phyloP scores from a whole-genome alignment of 1,140 invertebrate genomes.

The Heliconius hewitsoni region DNA sequence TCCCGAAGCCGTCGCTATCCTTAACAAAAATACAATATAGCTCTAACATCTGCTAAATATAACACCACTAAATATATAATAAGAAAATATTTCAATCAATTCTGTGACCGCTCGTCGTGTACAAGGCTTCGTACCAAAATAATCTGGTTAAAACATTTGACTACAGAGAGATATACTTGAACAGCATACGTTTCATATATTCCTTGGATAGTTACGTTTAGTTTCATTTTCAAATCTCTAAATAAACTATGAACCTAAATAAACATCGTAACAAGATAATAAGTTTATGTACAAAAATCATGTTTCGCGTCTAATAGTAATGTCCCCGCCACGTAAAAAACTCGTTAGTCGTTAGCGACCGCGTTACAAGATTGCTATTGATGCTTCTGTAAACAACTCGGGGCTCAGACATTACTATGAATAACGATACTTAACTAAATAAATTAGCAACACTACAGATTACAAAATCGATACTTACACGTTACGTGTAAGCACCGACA shows the following conservation, averaged over 20 bases:
- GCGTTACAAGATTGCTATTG: not conserved
- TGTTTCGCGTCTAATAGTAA: slow-evolving; percentile 43
- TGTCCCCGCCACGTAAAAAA: not conserved
- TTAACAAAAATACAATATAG: slow-evolving; percentile 18
- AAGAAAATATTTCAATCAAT: slow-evolving; percentile 70
- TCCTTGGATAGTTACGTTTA: slow-evolving; percentile 38
- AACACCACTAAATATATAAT: slow-evolving; percentile 58
- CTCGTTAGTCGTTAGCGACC: not conserved
- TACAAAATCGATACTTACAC: not conserved
- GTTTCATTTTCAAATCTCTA: slow-evolving; percentile 20
- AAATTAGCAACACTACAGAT: not conserved
- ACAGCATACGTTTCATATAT: slow-evolving; percentile 46
- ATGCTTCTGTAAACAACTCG: not conserved
- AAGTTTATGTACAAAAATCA: slow-evolving; percentile 45
- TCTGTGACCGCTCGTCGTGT: slow-evolving; percentile 41
- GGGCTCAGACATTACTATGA: not conserved
- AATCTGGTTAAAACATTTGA: slow-evolving; percentile 64
- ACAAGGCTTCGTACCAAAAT: slow-evolving; percentile 60
- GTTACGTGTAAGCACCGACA: not conserved
- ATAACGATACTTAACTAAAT: not conserved
- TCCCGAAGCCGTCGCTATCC: slow-evolving; percentile 7
- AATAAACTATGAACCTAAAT: slow-evolving; percentile 37
- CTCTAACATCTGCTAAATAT: slow-evolving; percentile 41
- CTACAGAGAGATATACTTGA: slow-evolving; percentile 48
- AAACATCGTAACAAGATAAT: slow-evolving; percentile 26